Conservation (phyloP, 1,140 invertebrate species). For the Hesperophylax magnus region DNA sequence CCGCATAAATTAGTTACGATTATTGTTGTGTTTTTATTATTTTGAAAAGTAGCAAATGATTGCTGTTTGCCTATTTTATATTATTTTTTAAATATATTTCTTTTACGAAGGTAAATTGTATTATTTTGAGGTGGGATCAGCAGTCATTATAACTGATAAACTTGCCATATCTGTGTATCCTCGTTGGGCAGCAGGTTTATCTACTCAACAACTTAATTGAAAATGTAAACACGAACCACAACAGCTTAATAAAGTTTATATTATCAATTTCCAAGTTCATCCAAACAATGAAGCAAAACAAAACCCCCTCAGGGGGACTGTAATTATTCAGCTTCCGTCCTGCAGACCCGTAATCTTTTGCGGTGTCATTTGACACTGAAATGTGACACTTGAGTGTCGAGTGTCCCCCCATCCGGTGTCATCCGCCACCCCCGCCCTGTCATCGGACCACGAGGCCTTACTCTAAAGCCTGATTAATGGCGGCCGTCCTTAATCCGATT, state of each 20-base stretch:
- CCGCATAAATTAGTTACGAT: too few relatives aligned
- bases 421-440: slow-evolving; percentile 1
- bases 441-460: slow-evolving; percentile 1
- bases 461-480: slow-evolving; percentile 37
- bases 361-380: slow-evolving; percentile 39
- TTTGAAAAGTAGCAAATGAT: too few relatives aligned
- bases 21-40: too few relatives aligned
- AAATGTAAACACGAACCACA: slow-evolving; percentile 21
- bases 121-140: too few relatives aligned
- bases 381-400: slow-evolving; percentile 28
- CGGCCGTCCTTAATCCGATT: slow-evolving; percentile 28
- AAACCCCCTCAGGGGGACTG: not conserved
- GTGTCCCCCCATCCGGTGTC: slow-evolving; percentile 1
- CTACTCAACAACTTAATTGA: slow-evolving; percentile 1
- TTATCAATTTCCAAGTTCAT: not conserved
- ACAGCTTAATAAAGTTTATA: slow-evolving; percentile 26
- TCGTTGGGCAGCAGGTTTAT: not conserved
- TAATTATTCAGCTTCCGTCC: slow-evolving; percentile 34
- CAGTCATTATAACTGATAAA: too few relatives aligned
- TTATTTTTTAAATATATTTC: too few relatives aligned
- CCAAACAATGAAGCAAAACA: not conserved
- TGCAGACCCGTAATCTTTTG: slow-evolving; percentile 35
- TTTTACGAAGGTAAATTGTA: too few relatives aligned
- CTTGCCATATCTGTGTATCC: too few relatives aligned
- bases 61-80: too few relatives aligned